phyloP scores from a whole-genome alignment of 1,140 invertebrate genomes.

The Macrotrachela quadricornifera region DNA sequence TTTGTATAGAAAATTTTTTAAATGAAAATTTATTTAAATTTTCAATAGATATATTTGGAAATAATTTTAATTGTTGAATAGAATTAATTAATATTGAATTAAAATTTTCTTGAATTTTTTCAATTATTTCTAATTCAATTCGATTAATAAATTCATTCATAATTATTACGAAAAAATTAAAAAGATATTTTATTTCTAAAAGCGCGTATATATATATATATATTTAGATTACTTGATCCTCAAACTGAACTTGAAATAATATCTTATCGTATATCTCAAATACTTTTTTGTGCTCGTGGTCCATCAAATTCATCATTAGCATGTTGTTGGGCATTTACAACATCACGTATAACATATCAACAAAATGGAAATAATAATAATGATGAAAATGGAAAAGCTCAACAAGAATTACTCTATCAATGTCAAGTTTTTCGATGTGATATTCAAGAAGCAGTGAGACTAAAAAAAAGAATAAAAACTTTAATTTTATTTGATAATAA shows the following conservation, averaged over 20 bases:
- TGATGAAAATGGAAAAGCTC: too few relatives aligned
- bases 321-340: conserved; percentile 88
- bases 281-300: conserved; percentile 79
- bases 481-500: not conserved
- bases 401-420: conserved; percentile 51
- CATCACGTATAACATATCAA: conserved; percentile 65
- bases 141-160: too few relatives aligned
- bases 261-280: conserved; percentile 69
- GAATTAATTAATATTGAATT: too few relatives aligned
- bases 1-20: too few relatives aligned
- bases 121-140: too few relatives aligned
- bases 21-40: too few relatives aligned
- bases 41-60: too few relatives aligned
- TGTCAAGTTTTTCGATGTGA: conserved; percentile 91
- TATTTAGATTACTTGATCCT: conserved; percentile 44
- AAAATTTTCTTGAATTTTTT: too few relatives aligned
- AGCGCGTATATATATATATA: not conserved
- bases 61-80: too few relatives aligned
- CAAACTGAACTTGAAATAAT: conserved; percentile 53
- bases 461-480: conserved; percentile 35
- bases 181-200: too few relatives aligned
- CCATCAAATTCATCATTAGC: conserved; percentile 55
- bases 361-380: conserved; percentile 35
- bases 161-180: too few relatives aligned
- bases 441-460: conserved; percentile 82